phyloP scores from a whole-genome alignment of 2,113 vertebrate genomes.

The Drymodes brunneopygia region DNA sequence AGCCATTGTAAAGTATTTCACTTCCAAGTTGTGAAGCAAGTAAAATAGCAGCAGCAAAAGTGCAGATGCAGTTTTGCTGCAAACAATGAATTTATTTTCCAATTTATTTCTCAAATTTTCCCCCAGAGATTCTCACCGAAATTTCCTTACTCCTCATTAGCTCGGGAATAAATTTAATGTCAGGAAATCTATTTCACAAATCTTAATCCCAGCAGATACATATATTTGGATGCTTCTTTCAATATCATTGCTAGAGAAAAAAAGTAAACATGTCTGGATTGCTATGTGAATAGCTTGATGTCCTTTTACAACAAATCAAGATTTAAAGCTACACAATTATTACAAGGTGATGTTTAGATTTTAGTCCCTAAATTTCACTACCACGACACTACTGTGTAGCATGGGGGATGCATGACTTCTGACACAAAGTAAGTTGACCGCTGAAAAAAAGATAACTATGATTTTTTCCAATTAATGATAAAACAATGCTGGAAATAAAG shows the following conservation, averaged over 20 bases:
- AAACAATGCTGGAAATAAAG: not conserved
- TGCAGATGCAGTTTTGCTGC: not conserved
- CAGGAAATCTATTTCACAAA: slow-evolving; percentile 13
- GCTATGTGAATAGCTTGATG: not conserved
- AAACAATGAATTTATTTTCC: not conserved
- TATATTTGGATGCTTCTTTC: not conserved
- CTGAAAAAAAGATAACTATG: not conserved
- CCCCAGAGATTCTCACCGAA: not conserved
- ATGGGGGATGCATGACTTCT: not conserved
- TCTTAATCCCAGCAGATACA: not conserved
- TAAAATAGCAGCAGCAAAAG: not conserved
- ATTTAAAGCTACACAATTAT: not conserved
- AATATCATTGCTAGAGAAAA: not conserved
- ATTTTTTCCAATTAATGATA: not conserved
- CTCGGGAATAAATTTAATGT: not conserved
- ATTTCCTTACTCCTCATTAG: not conserved
- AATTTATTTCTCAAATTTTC: not conserved
- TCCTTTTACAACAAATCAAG: not conserved
- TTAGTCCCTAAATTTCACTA: not conserved
- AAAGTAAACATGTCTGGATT: not conserved
- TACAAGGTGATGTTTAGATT: not conserved
- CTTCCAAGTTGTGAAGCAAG: not conserved
- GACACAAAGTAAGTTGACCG: not conserved
- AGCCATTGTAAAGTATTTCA: not conserved
- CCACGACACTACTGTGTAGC: not conserved